phyloP scores from a whole-genome alignment of 2,113 vertebrate genomes.

The Oryzias javanicus region DNA sequence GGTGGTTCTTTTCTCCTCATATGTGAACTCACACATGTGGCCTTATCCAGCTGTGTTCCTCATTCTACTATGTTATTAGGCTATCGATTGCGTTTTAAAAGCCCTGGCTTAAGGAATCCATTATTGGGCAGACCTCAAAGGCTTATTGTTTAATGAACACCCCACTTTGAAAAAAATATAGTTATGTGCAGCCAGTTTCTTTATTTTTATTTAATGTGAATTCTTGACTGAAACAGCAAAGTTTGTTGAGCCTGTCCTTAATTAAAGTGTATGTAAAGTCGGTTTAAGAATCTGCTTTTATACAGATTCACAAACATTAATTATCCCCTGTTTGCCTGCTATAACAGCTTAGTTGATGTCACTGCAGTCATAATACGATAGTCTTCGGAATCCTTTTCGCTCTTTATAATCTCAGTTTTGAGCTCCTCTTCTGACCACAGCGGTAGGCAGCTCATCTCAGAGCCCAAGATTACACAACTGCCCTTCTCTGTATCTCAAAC shows the following conservation, averaged over 20 bases:
- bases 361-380: constrained; percentile 35
- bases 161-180: constrained; percentile 50
- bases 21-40: constrained; percentile 15
- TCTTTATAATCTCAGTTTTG: constrained; percentile 58
- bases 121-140: constrained; percentile 34
- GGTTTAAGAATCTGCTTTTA: constrained; percentile 39
- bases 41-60: constrained; percentile 10
- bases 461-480: constrained; percentile 69
- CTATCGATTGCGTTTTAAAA: constrained; percentile 43
- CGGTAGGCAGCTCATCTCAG: constrained; percentile 52
- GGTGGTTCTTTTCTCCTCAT: constrained; percentile 7
- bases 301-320: constrained; percentile 54
- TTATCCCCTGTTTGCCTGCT: constrained; percentile 52
- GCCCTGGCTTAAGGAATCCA: constrained; percentile 15
- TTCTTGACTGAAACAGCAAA: constrained; percentile 22
- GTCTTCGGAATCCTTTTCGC: constrained; percentile 42
- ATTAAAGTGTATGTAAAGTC: constrained; percentile 48
- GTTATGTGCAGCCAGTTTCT: constrained; percentile 44
- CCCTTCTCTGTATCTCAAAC: constrained; percentile 61
- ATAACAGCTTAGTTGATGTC: constrained; percentile 51
- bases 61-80: constrained; percentile 37
- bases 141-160: constrained; percentile 27
- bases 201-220: constrained; percentile 53
- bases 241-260: constrained; percentile 32
- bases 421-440: constrained; percentile 47